Evolutionary conservation across 2,888 invertebrate genomes (phyloP), one percentile per base, ranked within the genome.

Genomic region (Pasiphila rectangulata): DNA sequence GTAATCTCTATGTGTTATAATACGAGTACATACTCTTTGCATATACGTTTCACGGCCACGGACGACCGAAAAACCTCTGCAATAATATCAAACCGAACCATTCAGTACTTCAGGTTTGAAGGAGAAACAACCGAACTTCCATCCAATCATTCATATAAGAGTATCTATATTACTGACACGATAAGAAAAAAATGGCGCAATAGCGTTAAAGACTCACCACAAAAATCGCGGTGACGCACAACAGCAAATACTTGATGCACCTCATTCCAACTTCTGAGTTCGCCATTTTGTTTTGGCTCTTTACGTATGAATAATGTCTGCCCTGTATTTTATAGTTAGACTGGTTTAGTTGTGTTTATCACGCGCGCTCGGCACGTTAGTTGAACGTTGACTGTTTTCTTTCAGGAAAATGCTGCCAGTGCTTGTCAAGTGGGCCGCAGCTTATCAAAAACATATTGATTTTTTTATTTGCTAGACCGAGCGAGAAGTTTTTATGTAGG

Each of bases 151-250:
- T n/a, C n/a, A n/a, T n/a, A n/a, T n/a, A n/a, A n/a, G n/a, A n/a
- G n/a, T n/a, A n/a, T n/a, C n/a, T n/a, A n/a, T n/a, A n/a, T n/a
- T n/a, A n/a, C n/a, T n/a, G n/a, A n/a, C n/a, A n/a, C n/a, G 48
- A 56, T 56, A 54, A 57, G 43, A 59, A 56, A 60, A 57, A 58
- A 49, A 49, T 54, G 58, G 46, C 54, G 54, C 53, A 59, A 53
- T 48, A 52, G 12, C 37, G 51, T 40, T 49, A 50, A 27, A 51
- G 64, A 91, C 94, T 93, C 75, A 95, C 95, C 85, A 93, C 93
- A 80, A 95, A 95, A 74, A 95, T 91, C 16, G 94, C 90, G 72
- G 94, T 94, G 62, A 95, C 93, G 60, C 93, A 89, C 64, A 95
- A 90, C 56, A 95, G 85, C 84, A 94, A 90, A 68, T 94, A 95